Percentiles rank a stretch among this genome's conserved stretches.
Conservation (phyloP, 2,113 vertebrate genomes). For the Zapus hudsonius region DNA sequence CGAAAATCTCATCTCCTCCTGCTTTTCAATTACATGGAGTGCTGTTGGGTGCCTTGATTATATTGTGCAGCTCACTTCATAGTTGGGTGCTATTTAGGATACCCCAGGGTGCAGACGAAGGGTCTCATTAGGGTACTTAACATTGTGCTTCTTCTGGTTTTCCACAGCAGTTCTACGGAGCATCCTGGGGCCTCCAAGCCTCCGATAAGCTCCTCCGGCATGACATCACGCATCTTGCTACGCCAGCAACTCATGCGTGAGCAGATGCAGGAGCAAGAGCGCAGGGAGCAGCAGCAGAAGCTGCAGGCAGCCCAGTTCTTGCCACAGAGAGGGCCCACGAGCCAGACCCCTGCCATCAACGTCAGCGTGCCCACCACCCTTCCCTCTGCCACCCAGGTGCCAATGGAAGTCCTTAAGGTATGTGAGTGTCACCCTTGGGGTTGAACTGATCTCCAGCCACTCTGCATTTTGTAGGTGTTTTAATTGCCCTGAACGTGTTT, state of each 20-base stretch:
- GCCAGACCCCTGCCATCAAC: constrained; percentile 93
- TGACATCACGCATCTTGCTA: constrained; percentile 94
- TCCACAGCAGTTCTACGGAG: constrained; percentile 89
- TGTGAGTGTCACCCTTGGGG: neutral
- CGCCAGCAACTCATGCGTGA: constrained; percentile 91
- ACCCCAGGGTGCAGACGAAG: constrained; percentile 1
- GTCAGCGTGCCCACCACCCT: constrained; percentile 87
- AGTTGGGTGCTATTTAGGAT: constrained; percentile 52
- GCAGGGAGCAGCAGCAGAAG: constrained; percentile 92
- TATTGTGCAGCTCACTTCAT: constrained; percentile 40
- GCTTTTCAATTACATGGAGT: constrained; percentile 1
- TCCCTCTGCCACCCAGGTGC: constrained; percentile 92
- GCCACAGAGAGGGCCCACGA: constrained; percentile 88
- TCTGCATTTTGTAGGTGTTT: neutral
- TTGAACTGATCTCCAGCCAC: neutral
- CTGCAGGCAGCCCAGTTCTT: constrained; percentile 89
- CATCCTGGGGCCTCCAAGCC: constrained; percentile 91
- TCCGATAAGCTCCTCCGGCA: constrained; percentile 91
- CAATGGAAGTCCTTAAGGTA: constrained; percentile 96
- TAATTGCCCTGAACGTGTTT: neutral
- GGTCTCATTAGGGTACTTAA: constrained; percentile 78
- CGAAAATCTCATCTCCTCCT: constrained; percentile 59
- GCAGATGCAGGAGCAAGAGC: constrained; percentile 91
- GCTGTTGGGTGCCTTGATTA: constrained; percentile 29
- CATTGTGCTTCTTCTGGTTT: constrained; percentile 77